Evolutionary conservation across 2,888 invertebrate genomes (phyloP).

Genomic region (Drosophila paracracens): DNA sequence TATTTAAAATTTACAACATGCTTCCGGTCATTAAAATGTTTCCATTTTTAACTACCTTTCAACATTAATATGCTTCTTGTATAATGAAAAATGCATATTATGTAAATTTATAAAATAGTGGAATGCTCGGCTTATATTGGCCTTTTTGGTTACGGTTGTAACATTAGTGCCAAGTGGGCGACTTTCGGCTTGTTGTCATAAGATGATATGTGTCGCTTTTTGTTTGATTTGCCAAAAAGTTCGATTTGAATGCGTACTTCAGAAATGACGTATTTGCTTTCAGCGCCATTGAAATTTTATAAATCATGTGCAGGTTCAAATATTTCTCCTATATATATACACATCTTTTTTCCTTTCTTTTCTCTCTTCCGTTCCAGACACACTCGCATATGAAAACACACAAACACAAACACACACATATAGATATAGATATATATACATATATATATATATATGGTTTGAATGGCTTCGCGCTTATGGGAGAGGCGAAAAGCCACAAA

Average conservation of each 20-base stretch:
- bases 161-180: not conserved
- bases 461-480: slow-evolving; percentile 44
- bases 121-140: not conserved
- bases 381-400: slow-evolving; percentile 8
- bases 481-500: slow-evolving; percentile 73
- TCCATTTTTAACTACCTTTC: not conserved
- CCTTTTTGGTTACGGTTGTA: not conserved
- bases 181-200: not conserved
- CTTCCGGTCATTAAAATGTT: slow-evolving; percentile 20
- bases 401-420: slow-evolving; percentile 5
- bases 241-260: slow-evolving; percentile 56
- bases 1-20: slow-evolving; percentile 62
- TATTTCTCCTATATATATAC: slow-evolving; percentile 2
- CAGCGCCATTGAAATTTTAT: slow-evolving; percentile 76
- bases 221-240: slow-evolving; percentile 63
- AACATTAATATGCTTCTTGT: not conserved
- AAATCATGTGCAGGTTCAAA: slow-evolving; percentile 78
- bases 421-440: no score
- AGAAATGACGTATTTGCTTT: slow-evolving; percentile 66
- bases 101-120: not conserved
- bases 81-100: not conserved
- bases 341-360: slow-evolving; percentile 13
- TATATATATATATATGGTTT: slow-evolving; percentile 7
- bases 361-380: slow-evolving; percentile 3
- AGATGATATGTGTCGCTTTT: slow-evolving; percentile 32